phyloP scores from a whole-genome alignment of 2,797 vertebrate species.

The Alcedo quadribrachys region DNA sequence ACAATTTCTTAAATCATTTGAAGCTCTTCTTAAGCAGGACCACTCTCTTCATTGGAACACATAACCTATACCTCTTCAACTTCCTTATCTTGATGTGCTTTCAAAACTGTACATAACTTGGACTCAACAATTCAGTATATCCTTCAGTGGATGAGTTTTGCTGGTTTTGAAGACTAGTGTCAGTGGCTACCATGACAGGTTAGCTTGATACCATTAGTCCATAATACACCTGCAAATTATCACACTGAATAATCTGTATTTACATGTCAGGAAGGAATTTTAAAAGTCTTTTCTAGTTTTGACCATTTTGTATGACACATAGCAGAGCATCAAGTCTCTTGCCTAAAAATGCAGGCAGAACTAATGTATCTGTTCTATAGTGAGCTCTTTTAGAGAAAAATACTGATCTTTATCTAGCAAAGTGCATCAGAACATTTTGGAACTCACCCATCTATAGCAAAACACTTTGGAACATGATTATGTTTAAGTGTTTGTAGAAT shows the following conservation, averaged over 20 bases:
- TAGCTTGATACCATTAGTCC: background rate
- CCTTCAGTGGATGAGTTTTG: background rate
- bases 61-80: background rate
- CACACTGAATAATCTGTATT: background rate
- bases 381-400: background rate
- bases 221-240: background rate
- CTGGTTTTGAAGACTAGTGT: background rate
- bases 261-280: background rate
- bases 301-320: background rate
- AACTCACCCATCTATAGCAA: constrained; percentile 7
- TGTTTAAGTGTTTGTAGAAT: background rate
- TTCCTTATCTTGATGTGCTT: background rate
- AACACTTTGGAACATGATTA: background rate
- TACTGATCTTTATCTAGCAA: background rate
- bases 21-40: background rate
- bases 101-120: background rate
- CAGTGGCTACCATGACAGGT: background rate
- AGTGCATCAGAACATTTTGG: constrained; percentile 1
- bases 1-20: background rate
- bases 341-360: background rate
- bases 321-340: background rate
- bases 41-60: background rate
- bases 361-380: background rate
- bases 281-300: background rate
- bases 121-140: background rate